These are phyloP conservation scores for Chrosomus eos DNA, from an alignment of 2,797 vertebrate genomes.

Conservation along the genomic window DNA sequence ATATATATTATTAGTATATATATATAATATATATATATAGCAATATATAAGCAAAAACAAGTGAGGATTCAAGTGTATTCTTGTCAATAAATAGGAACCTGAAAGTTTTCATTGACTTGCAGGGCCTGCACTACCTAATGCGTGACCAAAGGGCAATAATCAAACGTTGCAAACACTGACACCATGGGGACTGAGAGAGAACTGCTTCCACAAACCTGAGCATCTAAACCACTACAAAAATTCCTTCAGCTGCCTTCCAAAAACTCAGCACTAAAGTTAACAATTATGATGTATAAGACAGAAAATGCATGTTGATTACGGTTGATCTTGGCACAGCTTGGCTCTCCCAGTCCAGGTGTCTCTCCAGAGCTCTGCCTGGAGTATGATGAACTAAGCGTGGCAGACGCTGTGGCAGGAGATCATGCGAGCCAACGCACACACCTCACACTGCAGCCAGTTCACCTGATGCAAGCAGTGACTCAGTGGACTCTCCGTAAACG, in stretches of 20 bases:
- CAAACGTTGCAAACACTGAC: constrained; percentile 76
- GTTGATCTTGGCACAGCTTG: constrained; percentile 71
- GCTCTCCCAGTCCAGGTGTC: constrained; percentile 67
- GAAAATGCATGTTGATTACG: constrained; percentile 79
- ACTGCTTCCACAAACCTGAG: constrained; percentile 64
- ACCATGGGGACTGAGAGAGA: constrained; percentile 72
- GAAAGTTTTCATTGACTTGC: constrained; percentile 35
- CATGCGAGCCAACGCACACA: constrained; percentile 42
- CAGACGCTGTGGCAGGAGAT: constrained; percentile 38
- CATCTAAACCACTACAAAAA: constrained; percentile 14
- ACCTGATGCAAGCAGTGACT: constrained; percentile 26
- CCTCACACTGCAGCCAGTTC: constrained; percentile 32
- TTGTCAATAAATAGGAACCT: constrained; percentile 19
- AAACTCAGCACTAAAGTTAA: constrained; percentile 52
- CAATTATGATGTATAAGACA: constrained; percentile 74
- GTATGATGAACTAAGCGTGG: constrained; percentile 46
- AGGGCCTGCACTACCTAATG: constrained; percentile 30
- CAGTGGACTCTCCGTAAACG: constrained; percentile 16
- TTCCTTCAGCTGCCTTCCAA: not conserved
- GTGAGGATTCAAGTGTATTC: not conserved
- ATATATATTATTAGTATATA: no score
- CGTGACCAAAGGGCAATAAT: constrained; percentile 23
- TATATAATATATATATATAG: no score
- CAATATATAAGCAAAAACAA: not conserved
- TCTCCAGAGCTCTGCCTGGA: constrained; percentile 63